Evolutionary conservation across 2,797 vertebrate genomes (phyloP), one percentile per base, ranked within the genome.

Genomic region (Karalla daura): DNA sequence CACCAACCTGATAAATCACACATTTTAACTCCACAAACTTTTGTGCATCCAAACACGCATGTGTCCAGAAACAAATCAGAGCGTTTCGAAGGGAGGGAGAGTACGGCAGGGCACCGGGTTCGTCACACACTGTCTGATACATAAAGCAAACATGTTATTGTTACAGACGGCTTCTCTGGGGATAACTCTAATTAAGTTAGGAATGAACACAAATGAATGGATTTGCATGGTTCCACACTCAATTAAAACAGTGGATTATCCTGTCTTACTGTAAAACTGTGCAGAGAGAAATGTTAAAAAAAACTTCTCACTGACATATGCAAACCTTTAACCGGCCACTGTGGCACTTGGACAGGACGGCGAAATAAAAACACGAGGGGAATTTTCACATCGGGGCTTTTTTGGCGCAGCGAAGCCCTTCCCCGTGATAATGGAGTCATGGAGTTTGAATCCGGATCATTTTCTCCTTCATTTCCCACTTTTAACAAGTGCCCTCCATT

Each of bases 1-100:
- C 71, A 53, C 63, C 47, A 53, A 53, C 24, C 61, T 78, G 65
- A 88, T 90, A 73, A 85, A 89, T 87, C 37, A 62, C 68, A 82
- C 65, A 61, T 39, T 49, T 49, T 68, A 55, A 49, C 71, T 61
- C 47, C 53, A 55, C 40, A 77, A 86, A 61, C 64, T 85, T 73
- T 45, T 70, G 63, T 53, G 70, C 53, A 74, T 74, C 71, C 63
- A 86, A 87, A 84, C 63, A 54, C 33, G 56, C 21, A n/a, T 9
- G 20, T 41, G 49, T 55, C 46, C 67, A 66, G 44, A 83, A 84
- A 76, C 70, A 85, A 77, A 59, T 70, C 41, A 13, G 18, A 27
- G 14, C 3, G 5, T 44, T 70, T 59, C 33, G 36, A 40, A 35
- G 14, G 13, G 36, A 40, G 32, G 14, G 13, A 66, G 20, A 21